phyloP scores from a whole-genome alignment of 2,888 invertebrate species.

The Desoria tigrina region DNA sequence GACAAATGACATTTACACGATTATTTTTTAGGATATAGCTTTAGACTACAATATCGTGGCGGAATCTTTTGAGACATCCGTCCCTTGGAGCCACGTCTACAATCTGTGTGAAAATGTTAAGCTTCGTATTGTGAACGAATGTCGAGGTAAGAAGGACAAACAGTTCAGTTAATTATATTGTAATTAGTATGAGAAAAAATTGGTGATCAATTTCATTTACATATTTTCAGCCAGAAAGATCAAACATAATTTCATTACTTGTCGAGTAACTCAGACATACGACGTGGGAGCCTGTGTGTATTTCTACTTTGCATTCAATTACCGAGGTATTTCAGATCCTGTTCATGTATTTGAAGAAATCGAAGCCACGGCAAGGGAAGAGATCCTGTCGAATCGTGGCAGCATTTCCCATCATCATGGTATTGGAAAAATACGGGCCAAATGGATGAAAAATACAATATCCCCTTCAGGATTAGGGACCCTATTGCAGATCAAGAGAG shows the following conservation, averaged over 20 bases:
- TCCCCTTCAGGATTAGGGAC: slow-evolving; percentile 77
- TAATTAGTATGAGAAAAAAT: too few relatives aligned
- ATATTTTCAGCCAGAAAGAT: slow-evolving; percentile 62
- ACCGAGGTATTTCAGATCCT: slow-evolving; percentile 65
- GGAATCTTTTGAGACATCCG: slow-evolving; percentile 98
- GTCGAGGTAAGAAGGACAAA: slow-evolving; percentile 58
- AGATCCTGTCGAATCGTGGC: slow-evolving; percentile 85
- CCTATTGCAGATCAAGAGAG: slow-evolving; percentile 77
- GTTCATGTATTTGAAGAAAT: slow-evolving; percentile 80
- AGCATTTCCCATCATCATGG: slow-evolving; percentile 97
- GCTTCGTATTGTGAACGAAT: slow-evolving; percentile 67
- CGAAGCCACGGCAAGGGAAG: slow-evolving; percentile 84
- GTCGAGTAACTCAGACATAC: slow-evolving; percentile 92
- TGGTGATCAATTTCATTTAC: too few relatives aligned
- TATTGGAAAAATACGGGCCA: slow-evolving; percentile 84
- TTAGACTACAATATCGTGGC: slow-evolving; percentile 84
- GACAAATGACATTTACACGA: too few relatives aligned
- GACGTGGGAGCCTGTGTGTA: slow-evolving; percentile 97
- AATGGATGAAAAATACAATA: slow-evolving; percentile 82
- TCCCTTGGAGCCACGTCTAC: slow-evolving; percentile 89
- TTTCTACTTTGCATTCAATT: slow-evolving; percentile 86
- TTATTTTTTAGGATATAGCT: slow-evolving; percentile 75
- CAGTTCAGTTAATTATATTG: not conserved
- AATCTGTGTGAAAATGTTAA: slow-evolving; percentile 88
- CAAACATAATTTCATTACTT: slow-evolving; percentile 69